These are phyloP conservation scores for Thryonomys swinderianus DNA, from an alignment of 2,113 vertebrate genomes.

Conservation along the genomic window DNA sequence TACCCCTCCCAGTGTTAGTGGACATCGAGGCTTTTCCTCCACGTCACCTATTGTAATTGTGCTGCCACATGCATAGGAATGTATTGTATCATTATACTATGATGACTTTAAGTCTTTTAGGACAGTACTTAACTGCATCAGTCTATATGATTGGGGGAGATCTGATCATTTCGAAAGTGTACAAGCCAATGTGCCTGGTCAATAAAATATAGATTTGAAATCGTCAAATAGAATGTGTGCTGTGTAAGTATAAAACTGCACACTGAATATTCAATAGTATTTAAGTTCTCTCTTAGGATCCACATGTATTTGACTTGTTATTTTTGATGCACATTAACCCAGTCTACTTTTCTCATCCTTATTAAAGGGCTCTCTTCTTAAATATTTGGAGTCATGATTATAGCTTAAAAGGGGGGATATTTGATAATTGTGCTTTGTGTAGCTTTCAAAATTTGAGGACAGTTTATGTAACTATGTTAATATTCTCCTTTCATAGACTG, in stretches of 20 bases:
- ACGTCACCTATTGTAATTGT: not conserved
- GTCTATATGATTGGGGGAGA: not conserved
- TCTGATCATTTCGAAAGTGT: not conserved
- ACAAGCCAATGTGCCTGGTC: not conserved
- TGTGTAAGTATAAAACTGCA: not conserved
- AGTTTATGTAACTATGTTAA: constrained; percentile 36
- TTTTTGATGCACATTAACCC: not conserved
- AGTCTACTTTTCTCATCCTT: not conserved
- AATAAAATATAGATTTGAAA: constrained; percentile 1
- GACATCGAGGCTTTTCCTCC: not conserved
- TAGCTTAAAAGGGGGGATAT: not conserved
- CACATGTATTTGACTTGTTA: not conserved
- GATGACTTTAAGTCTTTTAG: not conserved
- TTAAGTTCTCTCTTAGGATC: not conserved
- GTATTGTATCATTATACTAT: not conserved
- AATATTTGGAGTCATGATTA: not conserved
- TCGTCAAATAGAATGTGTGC: not conserved
- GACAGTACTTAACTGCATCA: not conserved
- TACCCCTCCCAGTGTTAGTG: not conserved
- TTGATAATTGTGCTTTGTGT: constrained; percentile 29
- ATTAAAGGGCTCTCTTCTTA: not conserved
- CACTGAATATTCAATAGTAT: not conserved
- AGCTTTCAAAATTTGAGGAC: constrained; percentile 15
- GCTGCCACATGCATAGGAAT: not conserved
- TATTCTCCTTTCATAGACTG: not conserved